These are phyloP conservation scores for Cheilinus undulatus DNA, from an alignment of 2,113 vertebrate species.

Conservation along the genomic window DNA sequence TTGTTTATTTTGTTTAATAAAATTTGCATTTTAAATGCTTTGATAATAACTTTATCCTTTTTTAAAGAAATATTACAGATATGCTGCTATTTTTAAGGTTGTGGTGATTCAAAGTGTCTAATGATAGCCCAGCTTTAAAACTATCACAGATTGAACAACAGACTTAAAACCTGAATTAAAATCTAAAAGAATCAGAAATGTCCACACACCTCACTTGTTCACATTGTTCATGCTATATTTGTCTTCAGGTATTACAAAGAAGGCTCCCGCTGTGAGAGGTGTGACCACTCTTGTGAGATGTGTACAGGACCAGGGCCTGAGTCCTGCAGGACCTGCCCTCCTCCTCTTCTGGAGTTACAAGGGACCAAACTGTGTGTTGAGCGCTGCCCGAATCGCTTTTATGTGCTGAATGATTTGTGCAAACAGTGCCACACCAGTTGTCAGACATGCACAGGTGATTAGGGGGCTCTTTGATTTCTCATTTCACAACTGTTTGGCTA, in stretches of 20 bases:
- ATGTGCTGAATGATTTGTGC: conserved; percentile 44
- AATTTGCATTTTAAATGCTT: no score
- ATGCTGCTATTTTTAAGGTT: no score
- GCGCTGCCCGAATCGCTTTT: conserved; percentile 74
- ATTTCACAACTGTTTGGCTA: not conserved
- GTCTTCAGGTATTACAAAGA: conserved; percentile 73
- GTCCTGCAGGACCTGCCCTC: conserved; percentile 73
- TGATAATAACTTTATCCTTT: no score
- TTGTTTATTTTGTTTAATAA: no score
- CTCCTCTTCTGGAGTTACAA: conserved; percentile 72
- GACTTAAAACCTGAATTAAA: not conserved
- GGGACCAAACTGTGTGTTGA: conserved; percentile 80
- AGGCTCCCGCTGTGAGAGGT: conserved; percentile 77
- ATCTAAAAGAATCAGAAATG: not conserved
- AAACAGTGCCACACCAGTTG: conserved; percentile 82
- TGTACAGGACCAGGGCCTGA: conserved; percentile 70
- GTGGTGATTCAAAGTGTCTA: no score
- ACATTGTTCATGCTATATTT: not conserved
- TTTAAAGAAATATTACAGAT: not conserved
- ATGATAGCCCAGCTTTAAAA: no score
- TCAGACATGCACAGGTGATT: conserved; percentile 82
- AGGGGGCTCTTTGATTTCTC: not conserved
- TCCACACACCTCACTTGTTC: not conserved
- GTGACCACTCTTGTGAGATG: conserved; percentile 72
- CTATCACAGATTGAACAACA: not conserved